phyloP scores from a whole-genome alignment of 2,888 invertebrate genomes.

The Phyllotreta cruciferae region DNA sequence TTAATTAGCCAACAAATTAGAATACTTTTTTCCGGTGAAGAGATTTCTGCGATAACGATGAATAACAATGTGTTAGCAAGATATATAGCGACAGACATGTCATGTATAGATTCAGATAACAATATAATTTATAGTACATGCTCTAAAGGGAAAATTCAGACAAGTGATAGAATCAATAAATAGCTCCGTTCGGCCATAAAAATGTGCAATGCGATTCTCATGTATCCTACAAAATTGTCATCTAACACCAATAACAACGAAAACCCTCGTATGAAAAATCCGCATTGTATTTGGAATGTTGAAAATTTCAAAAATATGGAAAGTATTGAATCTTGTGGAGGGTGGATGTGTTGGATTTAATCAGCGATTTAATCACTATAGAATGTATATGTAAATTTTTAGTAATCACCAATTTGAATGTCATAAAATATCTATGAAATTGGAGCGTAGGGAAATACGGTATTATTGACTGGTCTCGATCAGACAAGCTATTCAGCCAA shows the following conservation, averaged over 20 bases:
- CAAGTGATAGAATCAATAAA: constrained; percentile 25
- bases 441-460: constrained; percentile 5
- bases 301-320: too few relatives aligned
- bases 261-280: too few relatives aligned
- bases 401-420: constrained; percentile 1
- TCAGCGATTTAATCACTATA: too few relatives aligned
- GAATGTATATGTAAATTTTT: not conserved
- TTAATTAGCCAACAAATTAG: constrained; percentile 37
- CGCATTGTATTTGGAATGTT: too few relatives aligned
- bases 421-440: constrained; percentile 8
- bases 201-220: too few relatives aligned
- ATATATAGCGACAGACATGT: constrained; percentile 39
- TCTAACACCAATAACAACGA: too few relatives aligned
- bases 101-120: constrained; percentile 38
- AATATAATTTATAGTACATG: constrained; percentile 33
- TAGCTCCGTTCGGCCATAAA: constrained; percentile 14
- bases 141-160: constrained; percentile 26
- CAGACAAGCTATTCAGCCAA: constrained; percentile 18
- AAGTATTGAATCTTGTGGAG: too few relatives aligned
- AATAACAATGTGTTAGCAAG: constrained; percentile 40
- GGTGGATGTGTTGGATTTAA: too few relatives aligned
- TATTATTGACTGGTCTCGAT: constrained; percentile 22
- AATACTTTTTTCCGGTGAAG: constrained; percentile 35
- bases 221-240: too few relatives aligned
- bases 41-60: constrained; percentile 35